Evolutionary conservation across 23 tunicate species (phyloP).

Genomic region (Styela clava): DNA sequence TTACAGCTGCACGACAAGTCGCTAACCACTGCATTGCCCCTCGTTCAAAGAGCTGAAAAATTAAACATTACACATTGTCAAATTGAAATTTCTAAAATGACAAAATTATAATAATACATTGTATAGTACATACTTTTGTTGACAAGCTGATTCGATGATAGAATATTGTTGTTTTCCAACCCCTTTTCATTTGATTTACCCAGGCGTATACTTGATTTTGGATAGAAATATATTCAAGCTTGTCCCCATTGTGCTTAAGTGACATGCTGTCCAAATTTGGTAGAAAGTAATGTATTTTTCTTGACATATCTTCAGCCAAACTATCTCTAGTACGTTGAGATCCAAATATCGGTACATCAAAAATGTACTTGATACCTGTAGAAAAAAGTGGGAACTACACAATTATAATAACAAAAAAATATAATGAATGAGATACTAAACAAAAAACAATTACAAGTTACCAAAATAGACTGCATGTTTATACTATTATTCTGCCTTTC

Average conservation of each 20-base stretch:
- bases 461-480: too few relatives aligned
- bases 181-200: not conserved
- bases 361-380: not conserved
- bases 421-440: too few relatives aligned
- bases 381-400: too few relatives aligned
- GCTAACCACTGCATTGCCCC: not conserved
- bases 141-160: too few relatives aligned
- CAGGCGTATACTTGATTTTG: not conserved
- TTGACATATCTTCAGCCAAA: not conserved
- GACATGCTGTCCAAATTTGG: not conserved
- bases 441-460: too few relatives aligned
- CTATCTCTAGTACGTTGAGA: not conserved
- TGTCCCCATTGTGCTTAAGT: not conserved
- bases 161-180: not conserved
- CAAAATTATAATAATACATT: too few relatives aligned
- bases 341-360: not conserved
- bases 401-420: too few relatives aligned
- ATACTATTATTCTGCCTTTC: too few relatives aligned
- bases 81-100: too few relatives aligned
- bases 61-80: too few relatives aligned
- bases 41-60: not conserved
- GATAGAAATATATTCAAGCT: not conserved
- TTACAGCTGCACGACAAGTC: not conserved
- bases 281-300: not conserved
- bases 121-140: not conserved